Evolutionary conservation across 53 echinoderm and acorn worm genomes (phyloP).

Genomic region (Henricia sp.): DNA sequence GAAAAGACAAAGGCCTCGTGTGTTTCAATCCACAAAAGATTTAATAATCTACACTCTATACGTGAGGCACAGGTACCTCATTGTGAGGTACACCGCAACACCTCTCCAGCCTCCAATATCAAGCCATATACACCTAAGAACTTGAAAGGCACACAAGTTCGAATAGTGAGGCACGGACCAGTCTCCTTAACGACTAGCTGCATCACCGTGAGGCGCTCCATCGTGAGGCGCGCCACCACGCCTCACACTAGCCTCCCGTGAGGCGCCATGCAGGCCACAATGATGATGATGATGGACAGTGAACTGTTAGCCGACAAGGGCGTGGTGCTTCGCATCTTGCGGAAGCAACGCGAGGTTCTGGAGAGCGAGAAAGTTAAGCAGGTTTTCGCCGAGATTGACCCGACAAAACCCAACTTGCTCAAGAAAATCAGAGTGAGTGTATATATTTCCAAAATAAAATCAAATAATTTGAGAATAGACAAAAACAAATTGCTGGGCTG

Average conservation of each 20-base stretch:
- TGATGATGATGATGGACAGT: constrained; percentile 33
- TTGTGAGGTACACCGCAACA: too few species aligned
- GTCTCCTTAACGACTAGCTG: neutral
- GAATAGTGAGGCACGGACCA: neutral
- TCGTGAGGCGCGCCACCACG: neutral
- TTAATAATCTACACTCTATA: too few species aligned
- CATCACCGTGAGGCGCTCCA: neutral
- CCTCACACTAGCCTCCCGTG: too few species aligned
- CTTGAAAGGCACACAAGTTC: too few species aligned
- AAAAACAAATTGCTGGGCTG: too few species aligned
- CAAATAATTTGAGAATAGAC: too few species aligned
- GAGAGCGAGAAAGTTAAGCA: constrained; percentile 14
- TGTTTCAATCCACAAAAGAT: too few species aligned
- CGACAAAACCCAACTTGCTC: constrained; percentile 47
- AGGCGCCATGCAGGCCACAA: constrained; percentile 16
- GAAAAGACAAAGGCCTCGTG: too few species aligned
- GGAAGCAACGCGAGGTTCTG: constrained; percentile 56
- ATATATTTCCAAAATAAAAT: too few species aligned
- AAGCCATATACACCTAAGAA: too few species aligned
- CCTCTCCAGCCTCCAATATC: too few species aligned
- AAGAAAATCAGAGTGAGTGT: constrained; percentile 39
- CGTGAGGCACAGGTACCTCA: too few species aligned
- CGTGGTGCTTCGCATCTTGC: constrained; percentile 36
- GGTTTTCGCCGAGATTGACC: constrained; percentile 39
- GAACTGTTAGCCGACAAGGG: constrained; percentile 48